Evolutionary conservation across 2,113 vertebrate species (phyloP), one percentile per base, ranked within the genome.

Genomic region (Nannospalax galili): DNA sequence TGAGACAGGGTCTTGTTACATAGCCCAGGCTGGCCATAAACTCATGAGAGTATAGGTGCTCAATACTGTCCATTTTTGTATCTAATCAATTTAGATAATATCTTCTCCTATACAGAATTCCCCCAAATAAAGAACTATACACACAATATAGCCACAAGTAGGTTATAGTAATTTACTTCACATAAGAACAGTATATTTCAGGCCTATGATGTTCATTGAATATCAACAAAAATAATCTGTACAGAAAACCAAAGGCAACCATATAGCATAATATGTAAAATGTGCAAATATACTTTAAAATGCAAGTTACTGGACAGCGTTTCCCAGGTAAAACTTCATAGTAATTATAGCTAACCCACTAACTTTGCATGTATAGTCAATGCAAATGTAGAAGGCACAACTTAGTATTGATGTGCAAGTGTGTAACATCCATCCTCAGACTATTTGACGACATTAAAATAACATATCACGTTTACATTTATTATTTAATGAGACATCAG

Each of bases 301-400:
- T 93, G 93, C 75, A 92, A 95, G 74, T 97, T 96, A 96, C 24
- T 72, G 40, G 67, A 93, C 89, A 97, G 95, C 79, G 94, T 97
- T 72, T 86, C 88, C 74, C 97, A 95, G 94, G 94, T 2, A 97
- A 93, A 97, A 64, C 70, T 94, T 93, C 40, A 95, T 37, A 84
- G 80, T 22, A 74, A 92, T 84, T 96, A 81, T 91, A 90, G 48
- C 92, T 88, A 96, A 65, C 82, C 91, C 58, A 92, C 88, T 52
- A 85, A 88, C 92, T 97, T 92, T 9, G 0, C 94, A 93, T 69
- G 94, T 97, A 96, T 62, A 98, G 94, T 96, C 97, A 97, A 98
- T 95, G 97, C 98, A 98, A 97, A 98, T 92, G 95, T 96, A 97
- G 96, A 99, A 99, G 98, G 98, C 98, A 99, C 98, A 97, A 96